Percentiles rank a stretch among this genome's conserved stretches.
Conservation (phyloP, 2,888 invertebrate genomes). For the Eupelmus urozonus region DNA sequence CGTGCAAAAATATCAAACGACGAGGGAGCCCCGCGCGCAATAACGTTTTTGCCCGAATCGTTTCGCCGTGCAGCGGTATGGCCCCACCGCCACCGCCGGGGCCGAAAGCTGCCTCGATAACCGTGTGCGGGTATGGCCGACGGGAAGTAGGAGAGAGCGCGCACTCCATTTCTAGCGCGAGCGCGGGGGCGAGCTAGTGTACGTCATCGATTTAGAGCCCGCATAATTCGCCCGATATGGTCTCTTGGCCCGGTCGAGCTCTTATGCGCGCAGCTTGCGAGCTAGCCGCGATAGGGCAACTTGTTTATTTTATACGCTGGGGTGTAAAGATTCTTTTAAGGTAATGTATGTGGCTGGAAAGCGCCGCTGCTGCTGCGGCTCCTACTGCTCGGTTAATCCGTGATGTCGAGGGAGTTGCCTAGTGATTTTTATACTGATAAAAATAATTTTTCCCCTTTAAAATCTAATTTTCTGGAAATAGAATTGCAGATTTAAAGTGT, state of each 20-base stretch:
- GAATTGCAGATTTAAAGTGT: too few species aligned
- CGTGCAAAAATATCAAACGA: slow-evolving; percentile 19
- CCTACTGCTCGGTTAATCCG: too few species aligned
- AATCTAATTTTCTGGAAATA: too few species aligned
- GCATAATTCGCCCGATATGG: slow-evolving; percentile 58
- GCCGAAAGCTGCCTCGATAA: too few species aligned
- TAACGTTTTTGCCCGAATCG: slow-evolving; percentile 27
- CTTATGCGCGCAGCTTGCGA: not conserved
- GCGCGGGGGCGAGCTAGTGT: not conserved
- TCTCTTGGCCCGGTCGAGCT: slow-evolving; percentile 42
- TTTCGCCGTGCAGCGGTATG: slow-evolving; percentile 38
- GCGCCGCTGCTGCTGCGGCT: not conserved
- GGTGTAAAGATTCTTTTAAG: slow-evolving; percentile 35
- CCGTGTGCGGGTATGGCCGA: not conserved
- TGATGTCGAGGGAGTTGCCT: too few species aligned
- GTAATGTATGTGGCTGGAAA: not conserved
- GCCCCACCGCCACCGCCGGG: too few species aligned
- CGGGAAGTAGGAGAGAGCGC: not conserved
- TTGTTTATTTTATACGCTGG: slow-evolving; percentile 46
- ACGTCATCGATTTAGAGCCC: slow-evolving; percentile 57
- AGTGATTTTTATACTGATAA: too few species aligned
- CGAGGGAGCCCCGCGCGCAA: not conserved
- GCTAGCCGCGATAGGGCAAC: slow-evolving; percentile 34
- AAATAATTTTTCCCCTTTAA: too few species aligned
- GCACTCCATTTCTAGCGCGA: slow-evolving; percentile 13